Percentiles rank a stretch among this genome's conserved stretches.
phyloP scores from a whole-genome alignment of 2,888 invertebrate genomes.

The Drosophila mayaguana region DNA sequence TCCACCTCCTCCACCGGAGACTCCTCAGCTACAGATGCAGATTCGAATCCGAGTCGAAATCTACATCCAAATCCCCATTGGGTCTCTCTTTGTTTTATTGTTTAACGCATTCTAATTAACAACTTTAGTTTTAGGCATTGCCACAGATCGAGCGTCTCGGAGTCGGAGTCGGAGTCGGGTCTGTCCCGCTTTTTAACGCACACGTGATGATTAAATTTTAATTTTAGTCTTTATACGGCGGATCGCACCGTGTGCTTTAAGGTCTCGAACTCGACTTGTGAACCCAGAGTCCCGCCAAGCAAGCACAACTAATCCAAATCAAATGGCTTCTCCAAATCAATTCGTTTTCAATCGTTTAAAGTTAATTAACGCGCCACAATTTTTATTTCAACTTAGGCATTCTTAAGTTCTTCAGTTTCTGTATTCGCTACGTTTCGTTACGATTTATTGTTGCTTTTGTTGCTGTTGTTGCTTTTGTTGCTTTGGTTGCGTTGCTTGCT shows the following conservation, averaged over 20 bases:
- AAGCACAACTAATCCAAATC: slow-evolving; percentile 79
- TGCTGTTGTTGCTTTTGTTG: slow-evolving; percentile 17
- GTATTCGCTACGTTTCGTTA: slow-evolving; percentile 38
- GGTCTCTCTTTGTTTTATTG: slow-evolving; percentile 74
- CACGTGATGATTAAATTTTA: slow-evolving; percentile 81
- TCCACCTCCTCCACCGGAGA: not conserved
- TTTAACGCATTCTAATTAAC: slow-evolving; percentile 80
- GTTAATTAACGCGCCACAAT: slow-evolving; percentile 78
- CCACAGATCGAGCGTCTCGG: slow-evolving; percentile 29
- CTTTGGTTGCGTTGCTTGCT: slow-evolving; percentile 23
- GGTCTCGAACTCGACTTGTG: slow-evolving; percentile 58
- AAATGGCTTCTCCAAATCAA: slow-evolving; percentile 77
- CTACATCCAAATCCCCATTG: slow-evolving; percentile 19
- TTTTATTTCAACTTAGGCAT: slow-evolving; percentile 58
- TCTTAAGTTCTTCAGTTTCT: slow-evolving; percentile 47
- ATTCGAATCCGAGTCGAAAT: not conserved
- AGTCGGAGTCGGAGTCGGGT: slow-evolving; percentile 5
- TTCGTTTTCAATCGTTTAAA: slow-evolving; percentile 81
- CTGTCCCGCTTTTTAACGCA: slow-evolving; percentile 68
- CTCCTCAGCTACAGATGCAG: not conserved
- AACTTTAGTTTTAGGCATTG: slow-evolving; percentile 64
- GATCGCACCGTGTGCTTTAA: slow-evolving; percentile 37
- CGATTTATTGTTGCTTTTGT: slow-evolving; percentile 36
- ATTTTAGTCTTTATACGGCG: slow-evolving; percentile 63
- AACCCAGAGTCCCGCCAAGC: slow-evolving; percentile 50